phyloP scores from a whole-genome alignment of 1,140 invertebrate species.

The Marisa cornuarietis region DNA sequence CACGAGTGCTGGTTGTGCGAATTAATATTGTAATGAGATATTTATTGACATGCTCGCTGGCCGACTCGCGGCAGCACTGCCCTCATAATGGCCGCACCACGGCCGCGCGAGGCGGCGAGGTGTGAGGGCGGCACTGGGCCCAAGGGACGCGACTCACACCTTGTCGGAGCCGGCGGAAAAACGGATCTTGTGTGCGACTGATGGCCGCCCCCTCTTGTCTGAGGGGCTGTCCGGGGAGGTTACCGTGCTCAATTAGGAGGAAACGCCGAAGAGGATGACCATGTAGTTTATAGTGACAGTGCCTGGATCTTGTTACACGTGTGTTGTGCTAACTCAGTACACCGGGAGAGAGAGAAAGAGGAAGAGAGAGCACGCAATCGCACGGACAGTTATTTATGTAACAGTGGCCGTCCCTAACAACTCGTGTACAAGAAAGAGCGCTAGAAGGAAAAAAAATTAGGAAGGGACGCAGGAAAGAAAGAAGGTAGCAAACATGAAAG shows the following conservation, averaged over 20 bases:
- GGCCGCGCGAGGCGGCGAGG: background rate
- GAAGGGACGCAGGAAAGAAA: background rate
- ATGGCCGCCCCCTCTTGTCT: no score
- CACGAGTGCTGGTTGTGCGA: background rate
- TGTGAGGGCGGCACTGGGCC: background rate
- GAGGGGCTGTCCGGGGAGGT: no score
- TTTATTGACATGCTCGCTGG: slow-evolving; percentile 9
- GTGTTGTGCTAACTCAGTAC: no score
- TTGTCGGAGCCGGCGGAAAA: background rate
- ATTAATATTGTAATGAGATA: slow-evolving; percentile 14
- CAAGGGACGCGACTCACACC: slow-evolving; percentile 7
- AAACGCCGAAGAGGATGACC: no score
- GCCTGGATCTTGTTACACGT: no score
- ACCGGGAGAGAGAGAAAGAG: slow-evolving; percentile 2
- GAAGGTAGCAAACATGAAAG: background rate
- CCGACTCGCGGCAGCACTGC: background rate
- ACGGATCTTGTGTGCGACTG: background rate
- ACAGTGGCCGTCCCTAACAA: background rate
- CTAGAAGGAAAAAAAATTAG: background rate
- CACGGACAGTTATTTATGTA: background rate
- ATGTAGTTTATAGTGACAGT: no score
- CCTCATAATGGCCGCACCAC: slow-evolving; percentile 2
- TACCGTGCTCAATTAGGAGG: no score
- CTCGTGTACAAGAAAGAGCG: background rate
- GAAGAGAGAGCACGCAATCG: background rate